Percentiles rank a stretch among this genome's conserved stretches.
These are phyloP conservation scores for Brienomyrus longianalis DNA, from an alignment of 2,113 vertebrate genomes.

Conservation along the genomic window DNA sequence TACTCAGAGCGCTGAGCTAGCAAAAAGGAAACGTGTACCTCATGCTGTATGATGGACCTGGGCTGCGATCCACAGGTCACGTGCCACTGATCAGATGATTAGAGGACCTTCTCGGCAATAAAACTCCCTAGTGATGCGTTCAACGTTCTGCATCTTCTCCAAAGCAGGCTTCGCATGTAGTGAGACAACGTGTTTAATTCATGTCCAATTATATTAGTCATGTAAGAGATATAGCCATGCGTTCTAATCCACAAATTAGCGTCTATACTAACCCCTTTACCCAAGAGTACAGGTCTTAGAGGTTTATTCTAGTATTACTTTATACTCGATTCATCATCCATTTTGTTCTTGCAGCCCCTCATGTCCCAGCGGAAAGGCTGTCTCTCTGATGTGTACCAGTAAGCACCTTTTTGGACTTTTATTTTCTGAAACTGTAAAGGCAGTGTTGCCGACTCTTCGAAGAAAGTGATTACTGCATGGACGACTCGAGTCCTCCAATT, in stretches of 20 bases:
- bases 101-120: neutral
- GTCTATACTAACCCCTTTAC: neutral
- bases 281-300: neutral
- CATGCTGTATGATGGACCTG: neutral
- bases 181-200: neutral
- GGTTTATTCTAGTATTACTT: neutral
- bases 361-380: slow-evolving; percentile 41
- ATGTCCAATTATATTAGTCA: neutral
- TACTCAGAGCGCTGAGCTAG: neutral
- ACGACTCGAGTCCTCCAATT: neutral
- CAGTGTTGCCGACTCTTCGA: neutral
- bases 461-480: neutral
- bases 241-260: neutral
- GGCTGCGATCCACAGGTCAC: neutral
- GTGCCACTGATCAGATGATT: neutral
- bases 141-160: neutral
- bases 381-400: slow-evolving; percentile 59
- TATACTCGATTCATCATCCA: neutral
- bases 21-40: neutral
- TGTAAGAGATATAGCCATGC: neutral
- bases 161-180: neutral
- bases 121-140: neutral
- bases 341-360: slow-evolving; percentile 35
- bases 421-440: neutral
- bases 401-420: slow-evolving; percentile 22